These are phyloP conservation scores for Drosophila meridionalis DNA, from an alignment of 2,888 invertebrate genomes.

Conservation along the genomic window DNA sequence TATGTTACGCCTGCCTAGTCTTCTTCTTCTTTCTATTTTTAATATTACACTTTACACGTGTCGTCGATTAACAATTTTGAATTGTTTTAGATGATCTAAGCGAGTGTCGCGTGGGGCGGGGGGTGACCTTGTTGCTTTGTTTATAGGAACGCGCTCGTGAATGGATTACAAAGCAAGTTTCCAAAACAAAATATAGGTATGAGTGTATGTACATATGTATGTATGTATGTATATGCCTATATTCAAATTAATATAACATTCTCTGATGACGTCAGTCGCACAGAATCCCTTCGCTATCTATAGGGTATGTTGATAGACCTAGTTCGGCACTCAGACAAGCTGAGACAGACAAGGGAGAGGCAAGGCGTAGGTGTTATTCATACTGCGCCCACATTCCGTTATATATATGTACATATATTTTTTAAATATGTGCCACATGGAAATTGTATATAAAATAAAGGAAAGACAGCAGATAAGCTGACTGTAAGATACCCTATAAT, in stretches of 20 bases:
- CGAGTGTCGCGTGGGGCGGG: background rate
- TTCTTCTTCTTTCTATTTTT: background rate
- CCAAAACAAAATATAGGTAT: conserved; percentile 23
- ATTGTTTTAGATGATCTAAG: conserved; percentile 9
- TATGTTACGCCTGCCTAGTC: background rate
- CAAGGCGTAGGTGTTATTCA: conserved; percentile 6
- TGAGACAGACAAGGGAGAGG: background rate
- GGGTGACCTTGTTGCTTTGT: conserved; percentile 49
- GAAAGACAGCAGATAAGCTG: background rate
- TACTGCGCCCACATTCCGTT: conserved; percentile 30
- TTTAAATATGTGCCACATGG: conserved; percentile 40
- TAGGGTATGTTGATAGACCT: background rate
- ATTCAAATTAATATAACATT: conserved; percentile 5
- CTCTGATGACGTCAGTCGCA: conserved; percentile 34
- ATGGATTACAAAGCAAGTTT: conserved; percentile 48
- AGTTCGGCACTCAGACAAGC: background rate
- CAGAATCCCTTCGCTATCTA: conserved; percentile 3
- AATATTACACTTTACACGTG: conserved; percentile 62
- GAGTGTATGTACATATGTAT: background rate
- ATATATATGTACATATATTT: conserved; percentile 3
- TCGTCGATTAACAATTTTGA: conserved; percentile 62
- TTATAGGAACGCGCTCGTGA: conserved; percentile 35
- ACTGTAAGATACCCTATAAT: conserved; percentile 3
- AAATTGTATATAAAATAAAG: background rate
- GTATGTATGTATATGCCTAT: background rate